Evolutionary conservation across 2,797 vertebrate species (phyloP), one percentile per base, ranked within the genome.

Genomic region (Orientallactaga sibirica): DNA sequence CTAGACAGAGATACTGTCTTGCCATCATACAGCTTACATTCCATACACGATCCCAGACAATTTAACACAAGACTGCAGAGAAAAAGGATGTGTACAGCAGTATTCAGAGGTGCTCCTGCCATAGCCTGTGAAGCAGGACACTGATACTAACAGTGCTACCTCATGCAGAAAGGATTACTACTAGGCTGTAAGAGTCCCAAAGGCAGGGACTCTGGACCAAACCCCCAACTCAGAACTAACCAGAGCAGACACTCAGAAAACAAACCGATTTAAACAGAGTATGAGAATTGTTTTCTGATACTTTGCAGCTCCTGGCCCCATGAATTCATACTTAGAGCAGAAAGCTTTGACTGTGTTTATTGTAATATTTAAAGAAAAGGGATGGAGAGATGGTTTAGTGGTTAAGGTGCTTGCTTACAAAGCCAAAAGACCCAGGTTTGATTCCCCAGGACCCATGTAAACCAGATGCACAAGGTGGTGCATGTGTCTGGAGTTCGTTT

Each of bases 271-370:
- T 85, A 37, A 88, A 88, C 12, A 87, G 15, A 84, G 33, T 55
- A 15, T 77, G 24, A 92, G 64, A 86, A 91, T 33, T 14, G 5
- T 76, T 86, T 68, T 73, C 19, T 94, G 74, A 84, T 52, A 68
- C 64, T 76, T 78, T 64, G 66, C 7, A 81, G 43, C 27, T 71
- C 52, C 24, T 8, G 22, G 41, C n/a, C 84, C 33, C 48, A 82
- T 77, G 37, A 75, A 92, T 73, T 84, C 62, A 83, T 8, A 48
- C 24, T 8, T 66, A 48, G 19, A 52, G n/a, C 67, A 93, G 66
- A 90, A 76, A 16, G 9, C 3, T 22, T 91, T 91, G 12, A n/a
- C 27, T 80, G 25, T 24, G 8, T 20, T n/a, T 75, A 61, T 4
- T 58, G 20, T 18, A 61, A 37, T 66, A 16, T 37, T 90, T 58